phyloP scores from a whole-genome alignment of 2,888 invertebrate species.

The Neocrepidodera transversa region DNA sequence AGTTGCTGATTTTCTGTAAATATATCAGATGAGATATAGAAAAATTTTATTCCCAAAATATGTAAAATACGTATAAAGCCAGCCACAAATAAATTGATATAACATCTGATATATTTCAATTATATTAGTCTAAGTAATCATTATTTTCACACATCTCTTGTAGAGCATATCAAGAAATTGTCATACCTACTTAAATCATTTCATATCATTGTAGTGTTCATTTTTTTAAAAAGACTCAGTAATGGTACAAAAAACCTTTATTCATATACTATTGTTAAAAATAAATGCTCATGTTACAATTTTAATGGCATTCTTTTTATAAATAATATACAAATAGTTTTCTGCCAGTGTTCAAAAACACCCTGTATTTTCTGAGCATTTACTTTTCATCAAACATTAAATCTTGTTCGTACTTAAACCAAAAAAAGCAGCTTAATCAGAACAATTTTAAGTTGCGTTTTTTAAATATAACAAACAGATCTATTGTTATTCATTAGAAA shows the following conservation, averaged over 20 bases:
- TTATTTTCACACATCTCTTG: slow-evolving; percentile 15
- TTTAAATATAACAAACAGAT: too few relatives aligned
- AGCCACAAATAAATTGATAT: too few relatives aligned
- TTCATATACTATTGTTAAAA: slow-evolving; percentile 7
- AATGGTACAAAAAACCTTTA: slow-evolving; percentile 6
- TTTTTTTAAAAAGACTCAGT: slow-evolving; percentile 21
- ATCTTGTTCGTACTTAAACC: background rate
- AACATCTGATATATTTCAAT: slow-evolving; percentile 12
- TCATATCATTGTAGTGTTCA: slow-evolving; percentile 32
- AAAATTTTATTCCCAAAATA: too few relatives aligned
- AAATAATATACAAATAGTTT: background rate
- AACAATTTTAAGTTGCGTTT: too few relatives aligned
- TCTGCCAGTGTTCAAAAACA: slow-evolving; percentile 3
- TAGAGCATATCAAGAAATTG: slow-evolving; percentile 29
- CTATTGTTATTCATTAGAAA: background rate
- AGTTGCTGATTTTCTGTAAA: slow-evolving; percentile 11
- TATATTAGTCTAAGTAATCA: background rate
- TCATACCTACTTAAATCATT: slow-evolving; percentile 21
- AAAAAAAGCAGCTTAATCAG: too few relatives aligned
- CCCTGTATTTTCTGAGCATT: slow-evolving; percentile 23
- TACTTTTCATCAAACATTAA: background rate
- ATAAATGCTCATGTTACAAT: slow-evolving; percentile 13
- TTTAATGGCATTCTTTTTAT: background rate
- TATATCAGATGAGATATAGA: slow-evolving; percentile 21
- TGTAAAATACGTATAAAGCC: too few relatives aligned